Percentiles rank a stretch among this genome's conserved stretches.
phyloP scores from a whole-genome alignment of 2,797 vertebrate species.

The Hemibagrus guttatus region DNA sequence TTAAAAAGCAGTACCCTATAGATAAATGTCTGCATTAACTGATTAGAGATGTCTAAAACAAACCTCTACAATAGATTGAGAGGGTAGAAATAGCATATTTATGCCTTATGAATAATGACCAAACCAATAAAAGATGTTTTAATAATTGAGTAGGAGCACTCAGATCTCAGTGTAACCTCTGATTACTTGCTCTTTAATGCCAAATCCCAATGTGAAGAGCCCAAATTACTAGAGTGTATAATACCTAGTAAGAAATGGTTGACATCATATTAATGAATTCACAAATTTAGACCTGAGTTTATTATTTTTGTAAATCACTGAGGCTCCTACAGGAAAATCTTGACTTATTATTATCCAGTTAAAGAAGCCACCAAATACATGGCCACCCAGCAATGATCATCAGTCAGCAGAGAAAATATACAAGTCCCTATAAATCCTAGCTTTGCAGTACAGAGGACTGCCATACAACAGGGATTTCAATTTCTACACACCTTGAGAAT shows the following conservation, averaged over 20 bases:
- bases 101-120: constrained; percentile 60
- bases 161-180: constrained; percentile 50
- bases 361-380: background rate
- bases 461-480: background rate
- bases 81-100: constrained; percentile 46
- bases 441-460: constrained; percentile 8
- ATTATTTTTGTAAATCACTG: background rate
- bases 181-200: constrained; percentile 30
- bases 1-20: background rate
- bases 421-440: background rate
- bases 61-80: constrained; percentile 36
- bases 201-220: constrained; percentile 12
- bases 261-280: background rate
- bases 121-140: constrained; percentile 59
- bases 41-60: constrained; percentile 23
- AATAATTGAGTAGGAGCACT: constrained; percentile 54
- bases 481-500: background rate
- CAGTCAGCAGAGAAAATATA: constrained; percentile 12
- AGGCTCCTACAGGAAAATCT: background rate
- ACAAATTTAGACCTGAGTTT: background rate
- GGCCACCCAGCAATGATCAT: constrained; percentile 11
- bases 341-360: background rate
- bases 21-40: constrained; percentile 37
- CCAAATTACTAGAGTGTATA: background rate
- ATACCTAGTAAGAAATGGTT: background rate